Evolutionary conservation across 2,888 invertebrate genomes (phyloP).

Genomic region (Platerodrilus igneus): DNA sequence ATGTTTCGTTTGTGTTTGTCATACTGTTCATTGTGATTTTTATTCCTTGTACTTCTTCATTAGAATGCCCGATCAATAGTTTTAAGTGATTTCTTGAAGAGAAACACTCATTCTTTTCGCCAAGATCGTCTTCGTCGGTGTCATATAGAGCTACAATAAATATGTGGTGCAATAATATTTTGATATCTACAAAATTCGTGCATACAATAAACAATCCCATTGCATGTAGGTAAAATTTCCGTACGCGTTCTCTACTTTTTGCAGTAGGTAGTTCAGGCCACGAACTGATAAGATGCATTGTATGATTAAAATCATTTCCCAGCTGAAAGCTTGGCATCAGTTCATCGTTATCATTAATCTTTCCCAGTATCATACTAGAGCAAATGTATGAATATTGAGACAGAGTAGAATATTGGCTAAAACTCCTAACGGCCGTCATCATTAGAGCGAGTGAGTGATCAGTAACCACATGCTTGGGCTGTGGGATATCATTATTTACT

Average conservation of each 20-base stretch:
- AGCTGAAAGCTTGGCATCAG: conserved; percentile 4
- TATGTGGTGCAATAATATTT: not conserved
- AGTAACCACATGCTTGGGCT: conserved; percentile 2
- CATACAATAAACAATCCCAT: not conserved
- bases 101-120: no score
- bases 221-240: not conserved
- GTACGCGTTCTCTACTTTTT: not conserved
- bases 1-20: no score
- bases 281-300: conserved; percentile 1
- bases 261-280: conserved; percentile 1
- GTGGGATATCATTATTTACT: conserved; percentile 4
- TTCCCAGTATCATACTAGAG: not conserved
- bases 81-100: no score
- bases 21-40: no score
- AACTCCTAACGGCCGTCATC: conserved; percentile 5
- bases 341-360: not conserved
- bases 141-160: not conserved
- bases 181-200: conserved; percentile 1
- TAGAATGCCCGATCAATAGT: no score
- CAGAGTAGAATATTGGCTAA: conserved; percentile 3
- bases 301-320: conserved; percentile 5
- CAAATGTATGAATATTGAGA: conserved; percentile 1
- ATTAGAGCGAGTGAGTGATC: conserved; percentile 8
- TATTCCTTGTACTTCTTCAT: no score
- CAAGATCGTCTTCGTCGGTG: no score